phyloP scores from a whole-genome alignment of 1,140 invertebrate genomes.

The Anoplophora glabripennis region DNA sequence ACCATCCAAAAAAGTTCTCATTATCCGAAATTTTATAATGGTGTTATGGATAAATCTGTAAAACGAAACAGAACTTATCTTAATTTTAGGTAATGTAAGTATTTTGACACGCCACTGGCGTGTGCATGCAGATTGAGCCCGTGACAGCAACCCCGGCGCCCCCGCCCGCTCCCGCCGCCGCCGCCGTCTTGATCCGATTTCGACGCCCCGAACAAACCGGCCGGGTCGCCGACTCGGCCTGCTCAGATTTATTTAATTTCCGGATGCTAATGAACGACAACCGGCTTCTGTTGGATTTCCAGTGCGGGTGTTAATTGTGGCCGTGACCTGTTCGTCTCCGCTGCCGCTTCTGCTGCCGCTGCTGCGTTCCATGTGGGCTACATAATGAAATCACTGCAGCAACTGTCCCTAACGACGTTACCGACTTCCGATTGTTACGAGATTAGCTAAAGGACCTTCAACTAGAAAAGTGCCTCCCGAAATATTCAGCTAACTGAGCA shows the following conservation, averaged over 20 bases:
- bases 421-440: constrained; percentile 10
- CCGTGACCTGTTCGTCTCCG: constrained; percentile 8
- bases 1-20: no score
- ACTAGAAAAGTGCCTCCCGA: neutral
- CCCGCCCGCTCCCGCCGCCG: constrained; percentile 11
- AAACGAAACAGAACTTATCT: no score
- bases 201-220: constrained; percentile 24
- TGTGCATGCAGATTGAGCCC: constrained; percentile 35
- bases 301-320: constrained; percentile 17
- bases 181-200: constrained; percentile 38
- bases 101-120: no score
- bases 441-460: constrained; percentile 3
- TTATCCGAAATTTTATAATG: no score
- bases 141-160: constrained; percentile 6
- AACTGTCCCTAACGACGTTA: neutral
- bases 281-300: constrained; percentile 19
- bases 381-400: constrained; percentile 12
- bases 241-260: constrained; percentile 42
- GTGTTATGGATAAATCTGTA: no score
- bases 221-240: neutral
- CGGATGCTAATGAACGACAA: constrained; percentile 33
- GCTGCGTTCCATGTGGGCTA: constrained; percentile 3
- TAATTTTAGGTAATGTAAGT: no score
- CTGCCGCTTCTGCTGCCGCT: neutral
- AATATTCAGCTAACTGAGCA: neutral